phyloP scores from a whole-genome alignment of 2,113 vertebrate genomes.

The Pristiophorus japonicus region DNA sequence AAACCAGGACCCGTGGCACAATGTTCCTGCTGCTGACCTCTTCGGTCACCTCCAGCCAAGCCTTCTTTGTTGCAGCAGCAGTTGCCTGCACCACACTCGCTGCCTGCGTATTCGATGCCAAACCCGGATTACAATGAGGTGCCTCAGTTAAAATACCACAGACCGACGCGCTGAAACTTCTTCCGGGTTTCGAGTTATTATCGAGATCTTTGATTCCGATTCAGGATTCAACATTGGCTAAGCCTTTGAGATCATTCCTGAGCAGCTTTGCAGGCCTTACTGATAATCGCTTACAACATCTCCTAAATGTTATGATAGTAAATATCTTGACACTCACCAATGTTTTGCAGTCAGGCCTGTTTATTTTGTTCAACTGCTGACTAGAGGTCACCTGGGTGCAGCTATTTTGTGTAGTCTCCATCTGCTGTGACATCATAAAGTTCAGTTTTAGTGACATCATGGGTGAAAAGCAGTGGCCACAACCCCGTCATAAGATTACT shows the following conservation, averaged over 20 bases:
- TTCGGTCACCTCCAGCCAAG: background rate
- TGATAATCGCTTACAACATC: background rate
- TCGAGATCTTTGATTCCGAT: background rate
- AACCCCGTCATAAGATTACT: background rate
- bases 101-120: background rate
- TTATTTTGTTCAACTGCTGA: slow-evolving; percentile 14
- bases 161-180: background rate
- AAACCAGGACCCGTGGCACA: background rate
- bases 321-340: background rate
- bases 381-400: background rate
- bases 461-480: background rate
- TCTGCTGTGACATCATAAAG: slow-evolving; percentile 21
- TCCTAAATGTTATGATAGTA: background rate
- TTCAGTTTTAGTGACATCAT: slow-evolving; percentile 20
- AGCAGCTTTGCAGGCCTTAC: background rate
- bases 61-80: background rate
- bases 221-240: background rate
- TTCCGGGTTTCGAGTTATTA: background rate
- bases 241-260: background rate
- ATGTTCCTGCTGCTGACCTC: background rate
- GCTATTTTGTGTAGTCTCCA: background rate
- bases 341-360: background rate
- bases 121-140: background rate
- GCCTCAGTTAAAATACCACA: background rate
- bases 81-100: background rate